phyloP scores from a whole-genome alignment of 2,797 vertebrate genomes.

The Argentina silus region DNA sequence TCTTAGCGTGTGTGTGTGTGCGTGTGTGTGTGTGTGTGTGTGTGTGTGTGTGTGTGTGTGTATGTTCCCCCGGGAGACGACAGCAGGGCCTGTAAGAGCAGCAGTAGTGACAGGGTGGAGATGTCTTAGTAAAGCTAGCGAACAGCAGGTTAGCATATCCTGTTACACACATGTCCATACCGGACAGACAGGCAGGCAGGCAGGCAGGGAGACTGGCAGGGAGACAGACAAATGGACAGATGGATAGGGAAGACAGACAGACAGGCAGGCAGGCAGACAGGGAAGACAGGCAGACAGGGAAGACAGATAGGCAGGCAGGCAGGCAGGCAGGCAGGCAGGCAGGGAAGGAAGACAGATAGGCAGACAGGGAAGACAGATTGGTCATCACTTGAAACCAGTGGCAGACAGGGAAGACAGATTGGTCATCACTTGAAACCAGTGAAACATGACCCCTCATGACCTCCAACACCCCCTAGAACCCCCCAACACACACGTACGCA shows the following conservation, averaged over 20 bases:
- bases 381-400: conserved; percentile 1
- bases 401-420: conserved; percentile 16
- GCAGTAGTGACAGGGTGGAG: background rate
- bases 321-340: too few species aligned
- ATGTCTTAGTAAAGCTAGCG: background rate
- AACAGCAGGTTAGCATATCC: conserved; percentile 3
- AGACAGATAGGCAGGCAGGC: too few species aligned
- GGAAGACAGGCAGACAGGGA: too few species aligned
- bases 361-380: conserved; percentile 14
- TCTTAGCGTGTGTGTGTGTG: background rate
- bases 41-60: background rate
- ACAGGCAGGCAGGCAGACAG: too few species aligned
- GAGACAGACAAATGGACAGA: too few species aligned
- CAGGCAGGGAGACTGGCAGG: too few species aligned
- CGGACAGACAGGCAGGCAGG: too few species aligned
- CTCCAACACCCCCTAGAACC: background rate
- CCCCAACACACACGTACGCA: background rate
- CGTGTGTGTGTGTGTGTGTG: background rate
- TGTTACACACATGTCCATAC: too few species aligned
- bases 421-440: conserved; percentile 4
- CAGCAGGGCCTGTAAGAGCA: background rate
- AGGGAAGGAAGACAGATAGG: background rate
- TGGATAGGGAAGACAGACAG: too few species aligned
- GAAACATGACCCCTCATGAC: conserved; percentile 15
- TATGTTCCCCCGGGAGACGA: background rate